Evolutionary conservation across 1,140 invertebrate genomes (phyloP).

Genomic region (Tetragnatha versicolor): DNA sequence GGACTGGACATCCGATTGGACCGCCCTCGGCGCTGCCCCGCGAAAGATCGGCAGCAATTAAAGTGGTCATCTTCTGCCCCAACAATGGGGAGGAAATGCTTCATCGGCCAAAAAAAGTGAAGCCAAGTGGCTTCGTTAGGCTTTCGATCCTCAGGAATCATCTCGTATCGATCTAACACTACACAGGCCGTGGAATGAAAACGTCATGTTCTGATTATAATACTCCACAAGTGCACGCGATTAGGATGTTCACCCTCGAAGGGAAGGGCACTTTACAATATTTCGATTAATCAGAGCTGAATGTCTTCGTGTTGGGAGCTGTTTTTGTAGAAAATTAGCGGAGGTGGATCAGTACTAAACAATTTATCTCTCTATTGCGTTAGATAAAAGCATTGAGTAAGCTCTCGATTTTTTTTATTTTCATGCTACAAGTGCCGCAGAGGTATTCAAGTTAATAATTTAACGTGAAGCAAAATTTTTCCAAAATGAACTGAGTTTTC

Average conservation of each 20-base stretch:
- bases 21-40: constrained; percentile 3
- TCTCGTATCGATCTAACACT: neutral
- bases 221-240: neutral
- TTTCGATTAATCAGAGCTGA: too few species aligned
- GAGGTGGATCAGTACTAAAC: too few species aligned
- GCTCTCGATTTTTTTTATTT: too few species aligned
- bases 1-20: constrained; percentile 9
- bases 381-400: too few species aligned
- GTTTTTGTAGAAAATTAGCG: too few species aligned
- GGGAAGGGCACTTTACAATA: too few species aligned
- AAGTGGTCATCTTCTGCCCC: constrained; percentile 17
- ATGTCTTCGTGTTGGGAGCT: too few species aligned
- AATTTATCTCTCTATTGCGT: too few species aligned
- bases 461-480: too few species aligned
- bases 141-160: neutral
- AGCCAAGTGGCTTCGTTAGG: constrained; percentile 15
- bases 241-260: neutral
- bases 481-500: too few species aligned
- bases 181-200: constrained; percentile 18
- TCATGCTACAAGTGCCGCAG: too few species aligned
- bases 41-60: constrained; percentile 39
- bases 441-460: too few species aligned
- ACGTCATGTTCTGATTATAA: constrained; percentile 35
- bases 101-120: neutral
- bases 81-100: constrained; percentile 7